Conservation (phyloP, 2,797 vertebrate species). For the Erithacus rubecula region DNA sequence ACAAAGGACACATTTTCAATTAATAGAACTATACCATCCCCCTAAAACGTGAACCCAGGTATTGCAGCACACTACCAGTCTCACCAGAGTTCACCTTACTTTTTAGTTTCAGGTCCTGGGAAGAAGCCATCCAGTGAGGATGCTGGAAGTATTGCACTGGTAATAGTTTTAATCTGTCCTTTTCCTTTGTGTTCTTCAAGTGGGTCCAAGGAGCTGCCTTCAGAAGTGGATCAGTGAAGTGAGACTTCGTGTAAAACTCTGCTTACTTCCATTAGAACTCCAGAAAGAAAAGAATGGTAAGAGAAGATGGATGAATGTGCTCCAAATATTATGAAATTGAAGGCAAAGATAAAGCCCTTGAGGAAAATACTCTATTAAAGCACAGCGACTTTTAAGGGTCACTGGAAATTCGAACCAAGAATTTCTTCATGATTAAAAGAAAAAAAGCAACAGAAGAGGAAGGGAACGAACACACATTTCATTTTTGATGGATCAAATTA, state of each 20-base stretch:
- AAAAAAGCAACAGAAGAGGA: neutral
- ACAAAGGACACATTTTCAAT: neutral
- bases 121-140: neutral
- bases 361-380: neutral
- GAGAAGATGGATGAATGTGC: neutral
- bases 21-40: rapidly evolving
- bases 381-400: neutral
- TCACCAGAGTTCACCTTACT: neutral
- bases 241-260: constrained; percentile 28
- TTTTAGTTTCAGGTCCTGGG: neutral
- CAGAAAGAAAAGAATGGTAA: neutral
- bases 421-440: neutral
- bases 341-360: neutral
- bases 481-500: neutral
- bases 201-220: neutral
- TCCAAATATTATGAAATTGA: neutral
- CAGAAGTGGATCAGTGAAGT: neutral
- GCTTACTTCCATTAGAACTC: neutral
- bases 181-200: neutral
- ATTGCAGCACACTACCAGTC: neutral
- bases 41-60: neutral
- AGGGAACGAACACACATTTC: neutral
- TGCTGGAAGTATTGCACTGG: neutral
- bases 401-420: neutral
- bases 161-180: neutral